These are phyloP conservation scores for Synanthedon andrenaeformis DNA, from an alignment of 2,888 invertebrate genomes.

Conservation along the genomic window DNA sequence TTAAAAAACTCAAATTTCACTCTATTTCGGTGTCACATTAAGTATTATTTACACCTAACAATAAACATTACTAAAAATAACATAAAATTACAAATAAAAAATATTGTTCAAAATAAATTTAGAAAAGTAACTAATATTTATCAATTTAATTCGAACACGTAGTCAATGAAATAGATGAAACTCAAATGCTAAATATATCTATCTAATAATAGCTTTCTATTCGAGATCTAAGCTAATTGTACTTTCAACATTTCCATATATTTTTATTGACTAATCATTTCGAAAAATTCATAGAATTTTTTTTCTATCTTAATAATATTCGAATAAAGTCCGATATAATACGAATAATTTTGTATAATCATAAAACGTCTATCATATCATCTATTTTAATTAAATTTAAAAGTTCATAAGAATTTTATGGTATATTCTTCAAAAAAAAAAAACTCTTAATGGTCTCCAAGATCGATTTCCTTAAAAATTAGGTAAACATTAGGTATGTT, in stretches of 20 bases:
- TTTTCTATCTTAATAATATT: constrained; percentile 2
- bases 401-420: not conserved
- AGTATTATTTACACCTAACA: too few relatives aligned
- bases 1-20: too few relatives aligned
- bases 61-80: too few relatives aligned
- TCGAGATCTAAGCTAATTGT: constrained; percentile 32
- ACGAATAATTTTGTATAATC: not conserved
- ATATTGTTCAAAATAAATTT: too few relatives aligned
- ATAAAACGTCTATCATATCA: not conserved
- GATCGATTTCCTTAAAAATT: not conserved
- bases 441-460: not conserved
- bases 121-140: too few relatives aligned
- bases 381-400: too few relatives aligned
- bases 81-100: too few relatives aligned
- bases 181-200: not conserved
- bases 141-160: too few relatives aligned
- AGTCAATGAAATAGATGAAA: too few relatives aligned
- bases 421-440: not conserved
- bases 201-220: constrained; percentile 13
- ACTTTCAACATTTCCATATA: constrained; percentile 17
- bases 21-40: too few relatives aligned
- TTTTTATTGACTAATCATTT: constrained; percentile 11
- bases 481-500: too few relatives aligned
- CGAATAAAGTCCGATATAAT: constrained; percentile 4
- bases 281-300: constrained; percentile 4